These are phyloP conservation scores for Zaprionus gabonicus DNA, from an alignment of 1,140 invertebrate genomes.

Conservation along the genomic window DNA sequence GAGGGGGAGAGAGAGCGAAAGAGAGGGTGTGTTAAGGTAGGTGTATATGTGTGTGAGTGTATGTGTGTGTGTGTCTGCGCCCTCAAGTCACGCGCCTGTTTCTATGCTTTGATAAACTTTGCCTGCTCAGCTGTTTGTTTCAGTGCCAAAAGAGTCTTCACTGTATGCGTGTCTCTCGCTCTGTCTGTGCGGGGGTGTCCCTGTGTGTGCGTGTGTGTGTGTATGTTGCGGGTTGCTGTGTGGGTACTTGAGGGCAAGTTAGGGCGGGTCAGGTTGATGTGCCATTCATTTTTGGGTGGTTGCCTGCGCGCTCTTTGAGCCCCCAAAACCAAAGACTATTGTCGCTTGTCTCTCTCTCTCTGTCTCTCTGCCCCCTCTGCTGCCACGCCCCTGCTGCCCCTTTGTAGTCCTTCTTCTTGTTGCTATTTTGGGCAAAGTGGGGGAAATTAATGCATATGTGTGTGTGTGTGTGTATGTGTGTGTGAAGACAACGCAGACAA, in stretches of 20 bases:
- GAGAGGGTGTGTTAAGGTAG: background rate
- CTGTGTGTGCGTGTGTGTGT: conserved; percentile 14
- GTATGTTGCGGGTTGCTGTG: background rate
- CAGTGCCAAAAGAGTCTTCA: conserved; percentile 30
- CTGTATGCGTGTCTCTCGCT: conserved; percentile 14
- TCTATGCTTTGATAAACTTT: conserved; percentile 71
- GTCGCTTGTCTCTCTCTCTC: conserved; percentile 5
- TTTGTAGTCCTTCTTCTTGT: background rate
- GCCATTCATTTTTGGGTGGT: conserved; percentile 35
- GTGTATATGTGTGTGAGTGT: conserved; percentile 1
- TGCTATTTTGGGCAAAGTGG: conserved; percentile 44
- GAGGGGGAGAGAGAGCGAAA: too few species aligned
- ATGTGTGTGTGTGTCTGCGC: conserved; percentile 18
- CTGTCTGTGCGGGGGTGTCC: conserved; percentile 27
- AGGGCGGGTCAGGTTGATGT: conserved; percentile 78
- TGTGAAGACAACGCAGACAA: conserved; percentile 22
- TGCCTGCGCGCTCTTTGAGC: conserved; percentile 26
- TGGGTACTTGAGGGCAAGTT: conserved; percentile 61
- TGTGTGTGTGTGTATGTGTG: background rate
- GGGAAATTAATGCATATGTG: conserved; percentile 23
- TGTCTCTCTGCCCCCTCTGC: background rate
- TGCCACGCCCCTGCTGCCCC: background rate
- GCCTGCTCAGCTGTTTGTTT: conserved; percentile 48
- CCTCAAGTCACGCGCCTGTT: conserved; percentile 71
- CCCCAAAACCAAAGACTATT: conserved; percentile 13